Evolutionary conservation across 1,140 invertebrate species (phyloP).

Genomic region (Atta colombica): DNA sequence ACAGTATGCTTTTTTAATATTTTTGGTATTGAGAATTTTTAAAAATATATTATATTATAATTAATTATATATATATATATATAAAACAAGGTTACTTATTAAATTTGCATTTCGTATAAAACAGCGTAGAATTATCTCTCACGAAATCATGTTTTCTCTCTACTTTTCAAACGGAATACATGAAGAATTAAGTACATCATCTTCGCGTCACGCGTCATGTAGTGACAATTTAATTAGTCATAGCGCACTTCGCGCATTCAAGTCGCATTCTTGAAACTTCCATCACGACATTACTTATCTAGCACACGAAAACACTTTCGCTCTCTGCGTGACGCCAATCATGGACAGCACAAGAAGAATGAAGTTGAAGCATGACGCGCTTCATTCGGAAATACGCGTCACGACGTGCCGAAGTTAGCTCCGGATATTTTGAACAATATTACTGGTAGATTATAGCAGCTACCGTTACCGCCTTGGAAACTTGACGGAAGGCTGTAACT

Average conservation of each 20-base stretch:
- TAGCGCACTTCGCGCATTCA: neutral
- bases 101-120: neutral
- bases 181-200: neutral
- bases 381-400: constrained; percentile 1
- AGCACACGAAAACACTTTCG: neutral
- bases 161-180: neutral
- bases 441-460: constrained; percentile 32
- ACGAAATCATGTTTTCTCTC: neutral
- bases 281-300: constrained; percentile 4
- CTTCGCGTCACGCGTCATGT: neutral
- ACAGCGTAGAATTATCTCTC: neutral
- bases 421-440: constrained; percentile 72
- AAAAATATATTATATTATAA: neutral
- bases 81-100: neutral
- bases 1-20: too few species aligned
- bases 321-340: neutral
- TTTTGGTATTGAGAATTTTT: neutral
- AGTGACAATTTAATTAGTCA: constrained; percentile 18
- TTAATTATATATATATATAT: too few species aligned
- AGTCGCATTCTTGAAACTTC: constrained; percentile 17
- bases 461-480: constrained; percentile 42
- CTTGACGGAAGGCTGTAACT: constrained; percentile 61
- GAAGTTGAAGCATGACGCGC: neutral
- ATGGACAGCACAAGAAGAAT: neutral
- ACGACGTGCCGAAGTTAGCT: constrained; percentile 41